phyloP scores from a whole-genome alignment of 2,113 vertebrate species.

The Rhabdomys dilectus region DNA sequence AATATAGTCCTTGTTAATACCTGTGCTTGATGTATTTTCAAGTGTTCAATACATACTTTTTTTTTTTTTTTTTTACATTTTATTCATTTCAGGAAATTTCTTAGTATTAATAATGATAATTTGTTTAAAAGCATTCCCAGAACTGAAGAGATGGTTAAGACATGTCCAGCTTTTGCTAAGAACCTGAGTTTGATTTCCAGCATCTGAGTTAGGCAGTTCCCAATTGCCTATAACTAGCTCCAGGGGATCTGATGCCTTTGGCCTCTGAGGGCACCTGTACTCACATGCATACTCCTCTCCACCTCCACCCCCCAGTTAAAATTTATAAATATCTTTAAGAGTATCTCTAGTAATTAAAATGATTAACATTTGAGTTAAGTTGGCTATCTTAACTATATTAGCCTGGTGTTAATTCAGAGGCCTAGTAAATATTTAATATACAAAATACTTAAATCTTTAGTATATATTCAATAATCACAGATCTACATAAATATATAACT shows the following conservation, averaged over 20 bases:
- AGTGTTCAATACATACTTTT: neutral
- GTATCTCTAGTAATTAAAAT: constrained; percentile 30
- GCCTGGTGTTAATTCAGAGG: neutral
- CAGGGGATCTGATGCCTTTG: neutral
- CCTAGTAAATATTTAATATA: neutral
- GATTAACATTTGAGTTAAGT: constrained; percentile 40
- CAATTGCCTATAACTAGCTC: neutral
- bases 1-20: neutral
- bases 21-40: neutral
- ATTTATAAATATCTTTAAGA: neutral
- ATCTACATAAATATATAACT: neutral
- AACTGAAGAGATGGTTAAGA: neutral
- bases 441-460: neutral
- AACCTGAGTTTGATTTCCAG: neutral
- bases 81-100: constrained; percentile 39
- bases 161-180: neutral
- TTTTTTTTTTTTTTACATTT: neutral
- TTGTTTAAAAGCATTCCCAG: neutral
- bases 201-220: neutral
- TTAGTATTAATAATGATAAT: neutral
- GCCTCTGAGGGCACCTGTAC: neutral
- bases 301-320: too few relatives aligned
- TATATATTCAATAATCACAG: neutral
- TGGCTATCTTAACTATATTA: constrained; percentile 26
- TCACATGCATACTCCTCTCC: too few relatives aligned